Percentiles rank a stretch among this genome's conserved stretches.
phyloP scores from a whole-genome alignment of 1,140 invertebrate genomes.

The Bicyclus anynana region DNA sequence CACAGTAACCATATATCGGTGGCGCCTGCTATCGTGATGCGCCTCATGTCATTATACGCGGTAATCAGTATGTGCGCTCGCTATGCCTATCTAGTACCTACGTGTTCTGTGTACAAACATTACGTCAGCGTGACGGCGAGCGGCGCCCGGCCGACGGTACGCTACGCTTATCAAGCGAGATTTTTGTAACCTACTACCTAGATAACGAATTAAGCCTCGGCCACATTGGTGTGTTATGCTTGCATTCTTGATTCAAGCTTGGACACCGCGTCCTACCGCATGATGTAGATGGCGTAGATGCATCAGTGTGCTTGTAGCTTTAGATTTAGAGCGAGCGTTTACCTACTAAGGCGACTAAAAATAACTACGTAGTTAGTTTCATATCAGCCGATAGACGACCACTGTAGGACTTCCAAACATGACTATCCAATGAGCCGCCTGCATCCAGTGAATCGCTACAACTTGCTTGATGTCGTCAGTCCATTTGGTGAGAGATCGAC shows the following conservation, averaged over 20 bases:
- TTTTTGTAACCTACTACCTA: slow-evolving; percentile 16
- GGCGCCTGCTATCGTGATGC: background rate
- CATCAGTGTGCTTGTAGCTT: too few species aligned
- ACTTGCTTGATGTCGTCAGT: too few species aligned
- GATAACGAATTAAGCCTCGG: background rate
- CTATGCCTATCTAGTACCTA: slow-evolving; percentile 18
- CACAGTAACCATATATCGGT: background rate
- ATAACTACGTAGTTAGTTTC: too few species aligned
- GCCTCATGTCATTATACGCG: slow-evolving; percentile 12
- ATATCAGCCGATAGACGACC: too few species aligned
- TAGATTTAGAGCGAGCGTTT: too few species aligned
- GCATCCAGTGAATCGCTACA: too few species aligned
- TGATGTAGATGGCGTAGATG: too few species aligned
- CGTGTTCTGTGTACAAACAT: slow-evolving; percentile 25
- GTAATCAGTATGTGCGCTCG: slow-evolving; percentile 18
- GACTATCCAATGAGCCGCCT: too few species aligned
- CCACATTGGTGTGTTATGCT: background rate
- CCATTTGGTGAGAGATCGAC: too few species aligned
- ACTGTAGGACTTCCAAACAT: too few species aligned
- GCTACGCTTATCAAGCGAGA: slow-evolving; percentile 22
- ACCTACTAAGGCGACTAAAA: too few species aligned
- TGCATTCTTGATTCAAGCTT: background rate
- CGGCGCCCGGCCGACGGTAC: slow-evolving; percentile 33
- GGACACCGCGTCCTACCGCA: too few species aligned
- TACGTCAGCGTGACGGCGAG: slow-evolving; percentile 34